phyloP scores from a whole-genome alignment of 2,888 invertebrate genomes.

The Gastracanthus pulcherrimus region DNA sequence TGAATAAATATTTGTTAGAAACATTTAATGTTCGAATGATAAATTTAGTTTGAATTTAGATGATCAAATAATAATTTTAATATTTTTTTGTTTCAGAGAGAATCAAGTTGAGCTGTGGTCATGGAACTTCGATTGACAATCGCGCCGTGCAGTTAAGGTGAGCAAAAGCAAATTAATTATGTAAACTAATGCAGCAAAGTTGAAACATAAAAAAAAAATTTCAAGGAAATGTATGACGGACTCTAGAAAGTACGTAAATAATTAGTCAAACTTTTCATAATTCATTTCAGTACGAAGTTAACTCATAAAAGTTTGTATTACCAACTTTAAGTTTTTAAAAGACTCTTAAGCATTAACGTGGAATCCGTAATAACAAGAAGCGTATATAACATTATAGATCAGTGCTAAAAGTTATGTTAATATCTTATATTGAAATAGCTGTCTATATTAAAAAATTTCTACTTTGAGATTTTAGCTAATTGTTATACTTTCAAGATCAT shows the following conservation, averaged over 20 bases:
- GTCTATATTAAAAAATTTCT: no score
- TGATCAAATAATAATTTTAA: neutral
- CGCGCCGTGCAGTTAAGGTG: constrained; percentile 69
- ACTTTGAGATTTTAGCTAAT: no score
- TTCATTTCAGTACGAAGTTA: constrained; percentile 12
- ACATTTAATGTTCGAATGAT: neutral
- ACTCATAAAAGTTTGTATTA: constrained; percentile 10
- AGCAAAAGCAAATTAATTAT: constrained; percentile 11
- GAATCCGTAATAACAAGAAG: no score
- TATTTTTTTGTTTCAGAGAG: constrained; percentile 59
- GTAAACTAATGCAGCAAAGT: neutral
- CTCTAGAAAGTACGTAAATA: constrained; percentile 2
- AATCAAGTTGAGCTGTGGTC: constrained; percentile 48
- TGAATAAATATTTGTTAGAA: neutral
- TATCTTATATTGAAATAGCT: no score
- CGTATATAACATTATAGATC: no score
- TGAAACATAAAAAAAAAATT: constrained; percentile 1
- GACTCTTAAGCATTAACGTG: no score
- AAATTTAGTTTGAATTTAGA: neutral
- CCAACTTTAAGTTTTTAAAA: constrained; percentile 13
- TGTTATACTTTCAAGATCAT: no score
- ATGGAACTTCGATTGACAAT: constrained; percentile 65
- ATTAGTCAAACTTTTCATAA: constrained; percentile 20
- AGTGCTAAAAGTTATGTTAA: no score
- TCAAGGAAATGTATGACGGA: neutral